Evolutionary conservation across 1,140 invertebrate species (phyloP).

Genomic region (Leptonema lineaticorne): DNA sequence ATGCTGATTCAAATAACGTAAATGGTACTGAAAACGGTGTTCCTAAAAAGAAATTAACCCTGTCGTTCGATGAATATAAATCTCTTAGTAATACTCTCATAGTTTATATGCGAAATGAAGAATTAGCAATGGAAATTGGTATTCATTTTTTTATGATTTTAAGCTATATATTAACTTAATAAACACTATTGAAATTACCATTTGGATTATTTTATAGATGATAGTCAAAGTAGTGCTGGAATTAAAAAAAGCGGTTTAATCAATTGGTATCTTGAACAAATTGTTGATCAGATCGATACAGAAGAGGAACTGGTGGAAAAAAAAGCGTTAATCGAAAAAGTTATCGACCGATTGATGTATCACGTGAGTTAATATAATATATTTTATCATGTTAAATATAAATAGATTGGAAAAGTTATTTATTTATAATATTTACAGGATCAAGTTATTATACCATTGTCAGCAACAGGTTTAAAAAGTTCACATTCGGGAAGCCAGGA

Average conservation of each 20-base stretch:
- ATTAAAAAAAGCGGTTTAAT: constrained; percentile 82
- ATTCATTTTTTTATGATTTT: not conserved
- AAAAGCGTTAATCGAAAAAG: constrained; percentile 91
- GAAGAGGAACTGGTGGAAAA: constrained; percentile 89
- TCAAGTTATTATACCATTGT: constrained; percentile 89
- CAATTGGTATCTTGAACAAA: constrained; percentile 92
- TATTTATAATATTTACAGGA: constrained; percentile 62
- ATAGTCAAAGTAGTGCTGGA: constrained; percentile 57
- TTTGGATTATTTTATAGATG: constrained; percentile 10
- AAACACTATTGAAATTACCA: constrained; percentile 6
- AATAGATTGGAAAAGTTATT: no score
- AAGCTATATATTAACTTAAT: not conserved
- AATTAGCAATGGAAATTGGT: constrained; percentile 62
- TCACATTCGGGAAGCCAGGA: constrained; percentile 54
- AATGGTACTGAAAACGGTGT: constrained; percentile 30
- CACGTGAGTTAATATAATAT: constrained; percentile 64
- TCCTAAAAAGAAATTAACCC: constrained; percentile 79
- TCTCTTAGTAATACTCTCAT: constrained; percentile 89
- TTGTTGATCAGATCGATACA: constrained; percentile 83
- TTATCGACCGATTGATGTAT: constrained; percentile 90
- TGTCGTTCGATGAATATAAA: constrained; percentile 96
- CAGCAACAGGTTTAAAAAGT: constrained; percentile 62
- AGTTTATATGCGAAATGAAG: constrained; percentile 83
- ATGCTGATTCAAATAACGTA: not conserved
- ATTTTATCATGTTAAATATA: not conserved